These are phyloP conservation scores for Tetragonula clypearis DNA, from an alignment of 1,140 invertebrate species.

Conservation along the genomic window DNA sequence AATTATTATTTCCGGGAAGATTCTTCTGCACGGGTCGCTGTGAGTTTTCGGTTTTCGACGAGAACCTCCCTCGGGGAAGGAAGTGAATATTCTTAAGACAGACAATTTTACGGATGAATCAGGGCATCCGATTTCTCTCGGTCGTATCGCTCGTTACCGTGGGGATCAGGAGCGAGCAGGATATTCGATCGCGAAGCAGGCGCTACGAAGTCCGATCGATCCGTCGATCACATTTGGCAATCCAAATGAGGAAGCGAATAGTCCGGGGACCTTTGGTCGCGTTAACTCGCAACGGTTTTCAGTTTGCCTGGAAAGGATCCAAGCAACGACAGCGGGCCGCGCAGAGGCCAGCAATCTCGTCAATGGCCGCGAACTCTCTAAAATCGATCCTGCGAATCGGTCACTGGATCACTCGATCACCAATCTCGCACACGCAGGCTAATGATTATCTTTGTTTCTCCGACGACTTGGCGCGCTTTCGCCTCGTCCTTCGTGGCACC, in stretches of 20 bases:
- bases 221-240: background rate
- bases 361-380: constrained; percentile 50
- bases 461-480: constrained; percentile 15
- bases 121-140: too few species aligned
- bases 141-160: background rate
- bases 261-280: constrained; percentile 53
- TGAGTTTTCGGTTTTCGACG: background rate
- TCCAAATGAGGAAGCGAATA: constrained; percentile 27
- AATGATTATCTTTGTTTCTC: background rate
- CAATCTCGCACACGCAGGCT: background rate
- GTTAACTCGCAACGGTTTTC: constrained; percentile 46
- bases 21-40: background rate
- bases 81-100: too few species aligned
- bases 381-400: constrained; percentile 48
- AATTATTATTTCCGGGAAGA: too few species aligned
- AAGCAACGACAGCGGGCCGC: constrained; percentile 44
- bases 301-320: constrained; percentile 56
- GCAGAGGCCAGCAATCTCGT: constrained; percentile 51
- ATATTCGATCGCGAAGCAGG: background rate
- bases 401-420: background rate
- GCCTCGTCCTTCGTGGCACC: background rate
- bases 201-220: background rate
- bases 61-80: background rate
- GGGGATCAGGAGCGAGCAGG: background rate
- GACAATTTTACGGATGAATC: background rate